Base-by-base conservation (phyloP, 1,140 invertebrate genomes). In the Drosophila saltans region DNA sequence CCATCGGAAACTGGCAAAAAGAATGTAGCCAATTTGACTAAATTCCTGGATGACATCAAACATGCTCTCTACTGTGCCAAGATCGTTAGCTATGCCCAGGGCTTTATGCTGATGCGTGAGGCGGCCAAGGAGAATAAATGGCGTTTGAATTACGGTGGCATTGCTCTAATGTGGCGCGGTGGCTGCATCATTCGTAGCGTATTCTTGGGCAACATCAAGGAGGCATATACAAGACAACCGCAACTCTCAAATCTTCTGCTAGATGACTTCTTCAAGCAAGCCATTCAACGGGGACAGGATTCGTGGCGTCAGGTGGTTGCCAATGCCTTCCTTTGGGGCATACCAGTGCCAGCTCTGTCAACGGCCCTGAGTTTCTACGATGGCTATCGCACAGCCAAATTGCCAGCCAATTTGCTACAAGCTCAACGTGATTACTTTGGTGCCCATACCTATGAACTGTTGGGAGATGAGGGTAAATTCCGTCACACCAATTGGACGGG, bases 401-500 rank as follows among this genome's bases (percentile, higher is more conserved):
- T 99, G 39, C 98, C 98, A 2, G 98, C 98, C 8, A 99, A 99
- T 93, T 93, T 99, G 26, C 94, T 99, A 67, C 97, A 98, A 95
- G 99, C 99, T 0, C 98, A 99, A 93, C 93, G 99, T 48, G 99
- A 99, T 93, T 99, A 99, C 91, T 99, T 99, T 92, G 99, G 99
- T 0, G 99, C 99, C 0, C 99, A 99, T 92, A 99, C 98, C 0
- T 99, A 99, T 85, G 98, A 99, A 92, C 92, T 99, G 52, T 91
- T 98, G 2, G 94, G 93, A 7, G 93, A 96, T 66, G 98, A 99
- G 56, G 98, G 98, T 26, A 95, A 95, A 74, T 99, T 97, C 93
- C 94, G 98, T 1, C 99, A 99, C 91, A 99, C 98, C 52, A 99
- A 99, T 92, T 99, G 99, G 99, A 99, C 99, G 8, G 99, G 99